Conservation (phyloP, 2,797 vertebrate genomes). For the Cyclura pinguis region DNA sequence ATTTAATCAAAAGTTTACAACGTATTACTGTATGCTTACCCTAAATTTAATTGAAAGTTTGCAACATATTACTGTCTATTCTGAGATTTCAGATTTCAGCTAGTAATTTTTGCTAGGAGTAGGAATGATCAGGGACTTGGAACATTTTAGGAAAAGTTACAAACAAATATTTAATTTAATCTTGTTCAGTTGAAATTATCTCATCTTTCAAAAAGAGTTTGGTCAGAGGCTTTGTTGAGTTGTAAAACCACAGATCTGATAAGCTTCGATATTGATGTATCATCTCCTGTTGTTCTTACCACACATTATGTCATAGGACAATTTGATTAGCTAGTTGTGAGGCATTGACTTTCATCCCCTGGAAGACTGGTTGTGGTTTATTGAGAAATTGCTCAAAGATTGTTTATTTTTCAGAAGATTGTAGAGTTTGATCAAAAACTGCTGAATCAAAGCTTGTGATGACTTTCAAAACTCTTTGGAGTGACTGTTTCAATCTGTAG, state of each 20-base stretch:
- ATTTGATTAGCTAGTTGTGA: slow-evolving; percentile 21
- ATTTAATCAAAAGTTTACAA: not conserved
- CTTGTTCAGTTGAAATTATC: not conserved
- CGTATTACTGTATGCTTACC: not conserved
- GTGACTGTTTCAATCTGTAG: not conserved
- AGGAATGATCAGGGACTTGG: not conserved
- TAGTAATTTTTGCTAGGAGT: not conserved
- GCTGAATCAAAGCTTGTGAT: not conserved
- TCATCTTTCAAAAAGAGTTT: not conserved
- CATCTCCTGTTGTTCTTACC: not conserved
- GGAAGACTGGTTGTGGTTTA: slow-evolving; percentile 5
- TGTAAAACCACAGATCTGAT: slow-evolving; percentile 6
- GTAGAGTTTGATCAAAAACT: not conserved
- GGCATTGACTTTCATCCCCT: not conserved
- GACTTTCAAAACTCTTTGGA: not conserved
- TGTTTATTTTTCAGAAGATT: not conserved
- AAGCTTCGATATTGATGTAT: not conserved
- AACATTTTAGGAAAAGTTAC: not conserved
- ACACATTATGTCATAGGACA: not conserved
- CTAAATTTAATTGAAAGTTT: not conserved
- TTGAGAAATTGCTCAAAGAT: not conserved
- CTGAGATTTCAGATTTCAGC: too few species aligned
- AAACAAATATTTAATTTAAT: not conserved
- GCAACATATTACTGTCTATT: not conserved
- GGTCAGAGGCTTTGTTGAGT: not conserved